Evolutionary conservation across 2,888 invertebrate genomes (phyloP).

Genomic region (Drosophila affinis): DNA sequence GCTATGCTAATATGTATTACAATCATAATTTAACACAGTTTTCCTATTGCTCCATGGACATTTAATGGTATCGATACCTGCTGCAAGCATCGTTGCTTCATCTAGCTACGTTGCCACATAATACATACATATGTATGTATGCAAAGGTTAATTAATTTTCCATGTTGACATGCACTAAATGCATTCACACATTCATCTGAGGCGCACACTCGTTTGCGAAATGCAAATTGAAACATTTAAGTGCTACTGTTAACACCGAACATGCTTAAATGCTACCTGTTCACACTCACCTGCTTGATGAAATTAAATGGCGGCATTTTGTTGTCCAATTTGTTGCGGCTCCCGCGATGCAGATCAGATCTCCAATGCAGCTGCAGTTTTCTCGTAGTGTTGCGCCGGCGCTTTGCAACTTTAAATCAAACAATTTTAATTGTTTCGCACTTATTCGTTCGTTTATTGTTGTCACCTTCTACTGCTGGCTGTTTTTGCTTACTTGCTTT

Average conservation of each 20-base stretch:
- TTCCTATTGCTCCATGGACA: background rate
- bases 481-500: slow-evolving; percentile 49
- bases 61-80: background rate
- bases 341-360: slow-evolving; percentile 48
- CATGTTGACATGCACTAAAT: slow-evolving; percentile 10
- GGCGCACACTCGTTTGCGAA: background rate
- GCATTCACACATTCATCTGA: background rate
- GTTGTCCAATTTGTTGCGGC: slow-evolving; percentile 48
- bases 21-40: too few relatives aligned
- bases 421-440: slow-evolving; percentile 70
- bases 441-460: slow-evolving; percentile 49
- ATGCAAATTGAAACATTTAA: slow-evolving; percentile 24
- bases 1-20: too few relatives aligned
- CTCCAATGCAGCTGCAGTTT: slow-evolving; percentile 17
- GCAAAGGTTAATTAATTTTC: background rate
- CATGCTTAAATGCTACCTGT: slow-evolving; percentile 30
- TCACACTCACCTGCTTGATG: slow-evolving; percentile 77
- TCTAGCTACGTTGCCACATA: background rate
- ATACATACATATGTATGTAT: too few relatives aligned
- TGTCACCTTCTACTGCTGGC: slow-evolving; percentile 52
- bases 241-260: slow-evolving; percentile 40
- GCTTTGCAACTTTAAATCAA: slow-evolving; percentile 46
- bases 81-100: background rate
- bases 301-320: slow-evolving; percentile 80
- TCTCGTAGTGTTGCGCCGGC: slow-evolving; percentile 18